Evolutionary conservation across 2,797 vertebrate species (phyloP), one percentile per base, ranked within the genome.

Genomic region (Scarus forsteni): DNA sequence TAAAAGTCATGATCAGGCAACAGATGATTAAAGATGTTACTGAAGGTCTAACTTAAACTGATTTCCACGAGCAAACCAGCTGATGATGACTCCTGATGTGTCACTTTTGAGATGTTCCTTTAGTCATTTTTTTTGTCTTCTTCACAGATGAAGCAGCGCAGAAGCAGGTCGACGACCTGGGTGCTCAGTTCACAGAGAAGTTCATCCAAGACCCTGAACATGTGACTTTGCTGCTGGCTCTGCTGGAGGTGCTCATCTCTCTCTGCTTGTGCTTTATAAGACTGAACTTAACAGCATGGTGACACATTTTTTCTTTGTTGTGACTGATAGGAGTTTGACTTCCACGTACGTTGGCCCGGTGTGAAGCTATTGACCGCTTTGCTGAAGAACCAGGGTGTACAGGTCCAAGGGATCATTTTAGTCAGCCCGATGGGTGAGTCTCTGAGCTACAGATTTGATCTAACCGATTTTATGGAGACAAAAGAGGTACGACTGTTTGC

Each of bases 401-500:
- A 97, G 71, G 90, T 98, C 74, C 98, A 99, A 88, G 97, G 97
- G 14, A 94, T 99, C 78, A 95, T 99, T 79, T 93, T 99, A 36
- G 97, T 99, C 80, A 98, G 97, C 85, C 98, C 98, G 8, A 99
- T 98, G 98, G 98, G 98, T 99, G 76, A 95, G 97, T 74, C 14
- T 54, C 55, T 40, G 52, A 8, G 54, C 14, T 10, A 6, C 9
- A 12, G 8, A 16, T 61, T 1, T 42, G 3, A 52, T 70, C 3
- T 3, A 14, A 59, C 16, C 15, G 39, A 10, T 51, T 53, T 52
- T 60, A n/a, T 48, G 1, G n/a, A 1, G 43, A 7, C 2, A 39
- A 39, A 10, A 39, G 27, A 27, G 27, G 27, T n/a, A n/a, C n/a
- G n/a, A 27, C 27, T 27, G 27, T 27, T 27, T 27, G 27, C 4